Evolutionary conservation across 1,140 invertebrate genomes (phyloP).

Genomic region (Ooceraea biroi): DNA sequence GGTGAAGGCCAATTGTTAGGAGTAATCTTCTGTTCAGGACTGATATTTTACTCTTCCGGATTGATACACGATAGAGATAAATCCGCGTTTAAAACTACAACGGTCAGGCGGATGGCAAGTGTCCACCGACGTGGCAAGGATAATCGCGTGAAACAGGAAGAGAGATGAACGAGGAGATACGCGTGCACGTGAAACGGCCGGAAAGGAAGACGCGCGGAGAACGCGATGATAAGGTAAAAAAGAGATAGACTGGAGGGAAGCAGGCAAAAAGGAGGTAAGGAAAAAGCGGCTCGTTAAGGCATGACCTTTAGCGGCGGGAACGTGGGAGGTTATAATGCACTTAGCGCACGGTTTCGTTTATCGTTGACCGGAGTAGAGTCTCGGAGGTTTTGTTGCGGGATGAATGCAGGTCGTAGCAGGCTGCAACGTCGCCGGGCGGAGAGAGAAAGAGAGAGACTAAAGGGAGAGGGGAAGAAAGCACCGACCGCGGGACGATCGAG

Average conservation of each 20-base stretch:
- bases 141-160: constrained; percentile 59
- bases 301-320: constrained; percentile 83
- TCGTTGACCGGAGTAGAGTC: constrained; percentile 71
- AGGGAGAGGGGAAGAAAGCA: constrained; percentile 6
- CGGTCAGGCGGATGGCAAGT: constrained; percentile 35
- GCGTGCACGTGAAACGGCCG: constrained; percentile 17
- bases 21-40: too few relatives aligned
- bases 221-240: background rate
- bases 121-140: constrained; percentile 34
- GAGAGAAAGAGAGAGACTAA: background rate
- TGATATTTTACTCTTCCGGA: constrained; percentile 16
- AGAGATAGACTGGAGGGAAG: background rate
- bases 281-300: constrained; percentile 83
- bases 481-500: constrained; percentile 17
- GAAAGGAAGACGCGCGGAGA: constrained; percentile 24
- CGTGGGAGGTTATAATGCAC: constrained; percentile 85
- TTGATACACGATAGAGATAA: constrained; percentile 33
- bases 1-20: too few relatives aligned
- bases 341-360: constrained; percentile 84
- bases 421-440: constrained; percentile 52
- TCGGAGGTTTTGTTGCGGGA: constrained; percentile 80
- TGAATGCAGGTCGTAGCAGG: constrained; percentile 83
- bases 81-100: constrained; percentile 19
- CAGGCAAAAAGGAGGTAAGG: constrained; percentile 62
- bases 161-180: constrained; percentile 19